phyloP scores from a whole-genome alignment of 35 echinoderm and acorn worm genomes.

The Acanthaster planci region DNA sequence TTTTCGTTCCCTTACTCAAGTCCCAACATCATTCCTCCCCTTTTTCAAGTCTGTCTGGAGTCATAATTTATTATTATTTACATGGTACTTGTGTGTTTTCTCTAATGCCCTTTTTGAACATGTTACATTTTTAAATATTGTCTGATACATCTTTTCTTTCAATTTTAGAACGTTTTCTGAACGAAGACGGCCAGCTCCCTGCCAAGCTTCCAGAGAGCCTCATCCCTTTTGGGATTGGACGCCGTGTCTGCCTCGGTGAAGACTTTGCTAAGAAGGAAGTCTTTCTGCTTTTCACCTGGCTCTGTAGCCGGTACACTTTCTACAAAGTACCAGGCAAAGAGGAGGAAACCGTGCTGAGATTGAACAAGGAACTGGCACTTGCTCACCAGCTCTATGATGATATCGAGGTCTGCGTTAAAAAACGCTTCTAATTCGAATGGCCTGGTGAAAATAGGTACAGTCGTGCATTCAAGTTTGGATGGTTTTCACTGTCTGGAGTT shows the following conservation, averaged over 20 bases:
- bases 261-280: conserved; percentile 62
- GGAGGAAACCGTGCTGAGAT: neutral
- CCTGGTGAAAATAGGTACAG: too few relatives aligned
- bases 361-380: neutral
- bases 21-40: too few relatives aligned
- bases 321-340: conserved; percentile 55
- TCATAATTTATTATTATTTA: too few relatives aligned
- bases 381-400: neutral
- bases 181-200: conserved; percentile 15
- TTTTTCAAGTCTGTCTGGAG: too few relatives aligned
- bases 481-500: too few relatives aligned
- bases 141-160: too few relatives aligned
- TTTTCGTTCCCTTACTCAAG: too few relatives aligned
- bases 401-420: conserved; percentile 6
- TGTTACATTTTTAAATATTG: too few relatives aligned
- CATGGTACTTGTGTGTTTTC: too few relatives aligned
- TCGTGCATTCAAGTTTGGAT: too few relatives aligned
- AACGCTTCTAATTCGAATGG: neutral
- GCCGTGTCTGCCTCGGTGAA: conserved; percentile 64
- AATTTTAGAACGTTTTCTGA: conserved; percentile 57
- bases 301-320: conserved; percentile 58
- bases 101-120: too few relatives aligned
- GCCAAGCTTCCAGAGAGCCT: conserved; percentile 34
- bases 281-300: conserved; percentile 58
- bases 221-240: conserved; percentile 59